Base-by-base conservation (phyloP, 92 coral and sea anemone species). In the Montipora capitata region DNA sequence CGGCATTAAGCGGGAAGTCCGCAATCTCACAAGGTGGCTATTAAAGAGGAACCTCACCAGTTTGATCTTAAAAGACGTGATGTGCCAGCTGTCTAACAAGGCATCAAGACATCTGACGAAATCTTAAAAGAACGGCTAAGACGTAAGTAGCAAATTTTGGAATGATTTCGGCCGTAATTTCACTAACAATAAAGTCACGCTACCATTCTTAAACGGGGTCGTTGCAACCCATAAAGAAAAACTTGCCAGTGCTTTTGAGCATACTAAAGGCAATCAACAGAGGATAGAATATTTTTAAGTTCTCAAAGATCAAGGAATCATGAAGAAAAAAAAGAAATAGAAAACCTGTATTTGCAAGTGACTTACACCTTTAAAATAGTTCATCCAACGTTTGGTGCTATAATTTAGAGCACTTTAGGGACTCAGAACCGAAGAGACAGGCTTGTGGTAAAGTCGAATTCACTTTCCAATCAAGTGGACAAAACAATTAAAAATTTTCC, bases 1-100 rank as follows among this genome's bases (percentile, higher is more conserved):
- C 54, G 52, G 52, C 85, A 13, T 80, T 80, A 35, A 80, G 48
- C 42, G 75, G 13, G 40, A 52, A 81, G 68, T 39, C 40, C 67
- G 76, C 85, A 9, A 68, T 66, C 45, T 35, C 4, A 20, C 85
- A 52, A 7, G 17, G 40, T 40, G 9, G 72, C 62, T 13, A 14
- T 38, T 52, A 14, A 20, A 9, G n/a, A 43, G 70, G 67, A 49
- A 15, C 39, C 40, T 15, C 41, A 40, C 56, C 16, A n/a, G 7
- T 61, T 69, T 7, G 16, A 39, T 17, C 42, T 57, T 11, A 77
- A 16, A 27, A 12, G 10, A 13, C 7, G 38, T 10, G 4, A 49
- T 13, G 39, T 15, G 20, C 40, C 40, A 0, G 2, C 14, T 44
- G 18, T 2, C 4, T 17, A 16, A 14, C n/a, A 5, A 14, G 10